Conservation (phyloP, 2,888 invertebrate species). For the Dryocosmus kuriphilus region DNA sequence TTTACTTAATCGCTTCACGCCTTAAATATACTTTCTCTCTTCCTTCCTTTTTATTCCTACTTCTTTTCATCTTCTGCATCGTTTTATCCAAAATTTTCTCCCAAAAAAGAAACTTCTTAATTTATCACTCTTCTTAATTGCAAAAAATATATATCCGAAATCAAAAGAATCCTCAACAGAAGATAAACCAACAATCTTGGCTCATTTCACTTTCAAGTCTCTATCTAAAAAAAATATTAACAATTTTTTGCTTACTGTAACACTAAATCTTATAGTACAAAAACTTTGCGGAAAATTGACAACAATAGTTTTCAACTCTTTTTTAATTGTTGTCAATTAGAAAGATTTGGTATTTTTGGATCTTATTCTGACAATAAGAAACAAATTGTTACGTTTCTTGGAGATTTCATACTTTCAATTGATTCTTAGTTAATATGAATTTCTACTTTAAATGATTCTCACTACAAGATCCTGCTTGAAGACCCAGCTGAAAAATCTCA, state of each 20-base stretch:
- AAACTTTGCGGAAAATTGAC: background rate
- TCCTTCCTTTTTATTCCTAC: constrained; percentile 49
- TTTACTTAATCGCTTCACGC: constrained; percentile 53
- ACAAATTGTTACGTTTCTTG: too few species aligned
- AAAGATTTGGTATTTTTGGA: too few species aligned
- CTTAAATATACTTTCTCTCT: constrained; percentile 55
- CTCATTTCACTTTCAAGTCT: background rate
- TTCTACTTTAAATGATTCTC: too few species aligned
- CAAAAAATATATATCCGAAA: background rate
- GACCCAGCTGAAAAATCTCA: too few species aligned
- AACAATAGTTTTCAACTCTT: background rate
- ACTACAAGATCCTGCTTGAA: too few species aligned
- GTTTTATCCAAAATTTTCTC: constrained; percentile 12
- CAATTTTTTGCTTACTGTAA: background rate
- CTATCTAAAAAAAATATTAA: background rate
- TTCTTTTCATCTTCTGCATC: constrained; percentile 41
- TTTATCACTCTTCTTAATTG: background rate
- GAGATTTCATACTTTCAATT: too few species aligned
- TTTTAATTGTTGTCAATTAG: background rate
- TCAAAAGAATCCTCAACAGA: background rate
- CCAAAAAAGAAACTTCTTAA: background rate
- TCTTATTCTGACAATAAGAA: too few species aligned
- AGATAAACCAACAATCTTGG: background rate
- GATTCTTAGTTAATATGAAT: too few species aligned
- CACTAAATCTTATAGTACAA: background rate